Evolutionary conservation across 2,797 vertebrate genomes (phyloP).

Genomic region (Phyllotis vaccarum): DNA sequence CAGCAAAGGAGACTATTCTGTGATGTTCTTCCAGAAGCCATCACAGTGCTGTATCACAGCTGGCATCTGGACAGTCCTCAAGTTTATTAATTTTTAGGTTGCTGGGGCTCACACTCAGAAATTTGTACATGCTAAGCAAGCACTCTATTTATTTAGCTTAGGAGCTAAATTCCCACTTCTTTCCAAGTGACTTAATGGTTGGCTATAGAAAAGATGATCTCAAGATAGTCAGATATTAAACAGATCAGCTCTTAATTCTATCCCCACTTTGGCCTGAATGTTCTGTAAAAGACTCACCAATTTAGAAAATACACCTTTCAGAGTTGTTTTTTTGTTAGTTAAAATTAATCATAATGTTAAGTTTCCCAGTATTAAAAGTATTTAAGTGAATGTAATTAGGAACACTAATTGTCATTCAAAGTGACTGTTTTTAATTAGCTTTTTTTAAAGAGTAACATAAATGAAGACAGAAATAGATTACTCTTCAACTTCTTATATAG

Average conservation of each 20-base stretch:
- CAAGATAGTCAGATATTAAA: not conserved
- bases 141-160: too few relatives aligned
- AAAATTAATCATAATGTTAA: constrained; percentile 29
- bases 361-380: constrained; percentile 13
- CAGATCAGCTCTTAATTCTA: not conserved
- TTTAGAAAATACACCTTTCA: constrained; percentile 15
- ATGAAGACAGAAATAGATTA: constrained; percentile 18
- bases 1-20: not conserved
- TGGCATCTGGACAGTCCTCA: not conserved
- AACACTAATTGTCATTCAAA: not conserved
- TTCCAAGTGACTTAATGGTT: not conserved
- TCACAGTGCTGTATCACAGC: not conserved
- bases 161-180: not conserved
- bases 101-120: not conserved
- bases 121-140: not conserved
- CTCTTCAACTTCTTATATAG: constrained; percentile 10
- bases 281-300: not conserved
- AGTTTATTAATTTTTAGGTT: not conserved
- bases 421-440: constrained; percentile 30
- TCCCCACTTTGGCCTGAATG: constrained; percentile 7
- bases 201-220: constrained; percentile 16
- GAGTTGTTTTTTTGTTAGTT: not conserved
- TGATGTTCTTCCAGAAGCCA: not conserved
- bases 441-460: not conserved
- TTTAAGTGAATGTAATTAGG: not conserved